Conservation (phyloP, 2,888 invertebrate species). For the Craniophora ligustri region DNA sequence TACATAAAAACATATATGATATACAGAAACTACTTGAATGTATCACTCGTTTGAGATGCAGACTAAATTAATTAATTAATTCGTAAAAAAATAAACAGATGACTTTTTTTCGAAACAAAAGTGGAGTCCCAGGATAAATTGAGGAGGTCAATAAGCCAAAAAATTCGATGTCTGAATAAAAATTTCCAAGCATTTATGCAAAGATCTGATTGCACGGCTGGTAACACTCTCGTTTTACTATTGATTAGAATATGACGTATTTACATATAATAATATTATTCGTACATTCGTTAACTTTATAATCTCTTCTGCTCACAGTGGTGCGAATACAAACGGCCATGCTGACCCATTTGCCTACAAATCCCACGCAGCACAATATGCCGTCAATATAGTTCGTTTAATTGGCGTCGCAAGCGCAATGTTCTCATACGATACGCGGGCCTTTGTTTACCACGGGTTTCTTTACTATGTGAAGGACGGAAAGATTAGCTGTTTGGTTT, state of each 20-base stretch:
- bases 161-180: too few relatives aligned
- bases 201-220: too few relatives aligned
- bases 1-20: too few relatives aligned
- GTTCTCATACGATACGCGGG: conserved; percentile 60
- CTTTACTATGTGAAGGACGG: conserved; percentile 63
- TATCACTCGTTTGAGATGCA: too few relatives aligned
- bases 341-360: conserved; percentile 49
- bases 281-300: neutral
- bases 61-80: too few relatives aligned
- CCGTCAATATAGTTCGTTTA: conserved; percentile 47
- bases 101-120: too few relatives aligned
- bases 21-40: too few relatives aligned
- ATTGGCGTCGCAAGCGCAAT: conserved; percentile 60
- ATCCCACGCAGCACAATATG: conserved; percentile 48
- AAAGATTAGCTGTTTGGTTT: conserved; percentile 12
- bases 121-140: too few relatives aligned
- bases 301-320: conserved; percentile 6
- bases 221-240: too few relatives aligned
- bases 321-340: conserved; percentile 19
- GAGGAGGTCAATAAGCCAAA: too few relatives aligned
- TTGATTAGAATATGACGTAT: neutral
- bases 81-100: too few relatives aligned
- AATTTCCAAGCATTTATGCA: too few relatives aligned
- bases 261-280: neutral
- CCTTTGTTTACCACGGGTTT: conserved; percentile 61